phyloP scores from a whole-genome alignment of 2,113 vertebrate species.

The Ardeotis arabs region DNA sequence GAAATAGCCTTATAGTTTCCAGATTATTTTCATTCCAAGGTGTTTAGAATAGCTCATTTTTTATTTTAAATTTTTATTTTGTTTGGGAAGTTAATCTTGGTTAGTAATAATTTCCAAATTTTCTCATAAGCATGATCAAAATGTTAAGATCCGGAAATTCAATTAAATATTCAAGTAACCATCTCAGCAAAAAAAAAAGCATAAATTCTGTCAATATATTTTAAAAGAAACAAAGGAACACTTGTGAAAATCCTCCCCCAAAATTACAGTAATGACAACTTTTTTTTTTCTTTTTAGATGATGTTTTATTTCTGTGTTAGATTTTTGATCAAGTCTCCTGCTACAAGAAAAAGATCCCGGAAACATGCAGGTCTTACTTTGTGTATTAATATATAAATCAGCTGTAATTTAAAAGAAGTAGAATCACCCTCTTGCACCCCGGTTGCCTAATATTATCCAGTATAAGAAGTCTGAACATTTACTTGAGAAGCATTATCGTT shows the following conservation, averaged over 20 bases:
- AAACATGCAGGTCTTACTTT: neutral
- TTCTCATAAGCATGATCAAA: neutral
- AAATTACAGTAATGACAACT: neutral
- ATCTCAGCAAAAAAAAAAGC: neutral
- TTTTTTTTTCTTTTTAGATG: neutral
- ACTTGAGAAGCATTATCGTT: neutral
- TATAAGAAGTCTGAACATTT: neutral
- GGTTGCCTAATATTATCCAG: neutral
- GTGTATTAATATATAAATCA: neutral
- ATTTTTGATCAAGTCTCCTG: neutral
- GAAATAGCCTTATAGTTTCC: neutral
- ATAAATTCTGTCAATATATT: neutral
- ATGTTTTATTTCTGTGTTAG: neutral
- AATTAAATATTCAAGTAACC: neutral
- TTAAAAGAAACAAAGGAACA: neutral
- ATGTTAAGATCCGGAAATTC: neutral
- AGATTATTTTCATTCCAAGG: constrained; percentile 11
- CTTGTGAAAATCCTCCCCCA: neutral
- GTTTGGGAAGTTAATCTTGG: neutral
- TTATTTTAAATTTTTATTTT: neutral
- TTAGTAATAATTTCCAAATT: neutral
- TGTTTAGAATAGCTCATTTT: neutral
- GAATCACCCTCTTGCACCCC: neutral
- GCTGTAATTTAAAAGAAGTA: neutral
- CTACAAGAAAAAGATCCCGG: neutral